Evolutionary conservation across 2,888 invertebrate species (phyloP).

Genomic region (Caenorhabditis sp.): DNA sequence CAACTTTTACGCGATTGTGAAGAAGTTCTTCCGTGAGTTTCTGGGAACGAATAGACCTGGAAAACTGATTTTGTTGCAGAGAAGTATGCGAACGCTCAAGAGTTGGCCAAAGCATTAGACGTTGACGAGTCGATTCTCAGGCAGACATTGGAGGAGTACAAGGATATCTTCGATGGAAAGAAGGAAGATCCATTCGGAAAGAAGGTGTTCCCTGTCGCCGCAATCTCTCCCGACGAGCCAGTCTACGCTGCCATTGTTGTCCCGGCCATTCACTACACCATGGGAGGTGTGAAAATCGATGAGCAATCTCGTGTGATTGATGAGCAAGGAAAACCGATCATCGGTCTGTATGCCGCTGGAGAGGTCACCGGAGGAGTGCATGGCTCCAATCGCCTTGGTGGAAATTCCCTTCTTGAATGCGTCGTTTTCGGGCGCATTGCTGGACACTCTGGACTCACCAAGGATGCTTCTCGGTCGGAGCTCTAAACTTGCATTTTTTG

Average conservation of each 20-base stretch:
- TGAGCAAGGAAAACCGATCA: constrained; percentile 78
- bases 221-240: constrained; percentile 70
- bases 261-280: constrained; percentile 83
- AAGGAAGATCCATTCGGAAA: constrained; percentile 60
- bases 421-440: constrained; percentile 83
- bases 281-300: constrained; percentile 83
- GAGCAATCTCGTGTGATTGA: constrained; percentile 75
- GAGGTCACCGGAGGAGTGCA: constrained; percentile 83
- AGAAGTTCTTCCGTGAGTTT: constrained; percentile 81
- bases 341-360: constrained; percentile 82
- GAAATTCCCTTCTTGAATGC: constrained; percentile 83
- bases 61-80: constrained; percentile 7
- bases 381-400: constrained; percentile 82
- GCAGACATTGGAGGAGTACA: constrained; percentile 75
- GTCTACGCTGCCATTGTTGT: constrained; percentile 81
- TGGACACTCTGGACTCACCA: constrained; percentile 65
- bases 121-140: constrained; percentile 65
- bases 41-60: background rate
- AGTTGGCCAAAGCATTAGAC: constrained; percentile 74
- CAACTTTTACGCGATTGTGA: constrained; percentile 82
- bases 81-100: constrained; percentile 75
- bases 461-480: constrained; percentile 19
- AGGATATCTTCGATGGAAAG: constrained; percentile 66
- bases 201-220: constrained; percentile 58
- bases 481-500: constrained; percentile 15